phyloP scores from a whole-genome alignment of 2,888 invertebrate species.

The Steinernema carpocapsae region DNA sequence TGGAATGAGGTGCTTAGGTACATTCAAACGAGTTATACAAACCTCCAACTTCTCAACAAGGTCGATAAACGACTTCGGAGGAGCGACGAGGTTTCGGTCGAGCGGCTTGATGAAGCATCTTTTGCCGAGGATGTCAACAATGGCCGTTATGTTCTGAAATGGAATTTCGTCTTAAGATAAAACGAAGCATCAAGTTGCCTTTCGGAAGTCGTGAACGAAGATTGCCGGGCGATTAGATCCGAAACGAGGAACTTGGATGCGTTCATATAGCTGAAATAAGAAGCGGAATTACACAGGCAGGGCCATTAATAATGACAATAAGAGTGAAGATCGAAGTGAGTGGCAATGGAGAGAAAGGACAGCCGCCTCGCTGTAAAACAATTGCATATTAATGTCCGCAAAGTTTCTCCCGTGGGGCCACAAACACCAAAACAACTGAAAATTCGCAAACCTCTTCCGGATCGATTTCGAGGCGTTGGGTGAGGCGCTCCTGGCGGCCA shows the following conservation, averaged over 20 bases:
- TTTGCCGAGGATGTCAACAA: constrained; percentile 78
- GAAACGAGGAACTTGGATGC: constrained; percentile 85
- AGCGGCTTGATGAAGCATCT: constrained; percentile 90
- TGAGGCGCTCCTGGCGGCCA: constrained; percentile 50
- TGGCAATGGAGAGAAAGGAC: no score
- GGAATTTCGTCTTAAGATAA: not conserved
- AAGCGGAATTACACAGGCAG: not conserved
- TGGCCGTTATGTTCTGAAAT: constrained; percentile 77
- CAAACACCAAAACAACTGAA: not conserved
- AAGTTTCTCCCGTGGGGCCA: no score
- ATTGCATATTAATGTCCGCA: no score
- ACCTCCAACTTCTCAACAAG: constrained; percentile 81
- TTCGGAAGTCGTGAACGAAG: constrained; percentile 89
- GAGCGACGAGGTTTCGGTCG: constrained; percentile 79
- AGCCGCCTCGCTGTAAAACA: no score
- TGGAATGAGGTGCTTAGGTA: constrained; percentile 44
- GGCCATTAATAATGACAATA: not conserved
- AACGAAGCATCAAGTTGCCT: constrained; percentile 70
- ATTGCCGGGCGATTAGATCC: constrained; percentile 81
- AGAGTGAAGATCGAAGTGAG: no score
- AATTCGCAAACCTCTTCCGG: constrained; percentile 71
- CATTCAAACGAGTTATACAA: constrained; percentile 68
- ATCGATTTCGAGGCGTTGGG: constrained; percentile 64
- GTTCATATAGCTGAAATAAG: constrained; percentile 75
- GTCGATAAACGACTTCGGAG: constrained; percentile 82